A percentile compares a stretch with the other conserved stretches of the same genome.
phyloP scores from a whole-genome alignment of 2,888 invertebrate species.

The Pyrocoelia pectoralis region DNA sequence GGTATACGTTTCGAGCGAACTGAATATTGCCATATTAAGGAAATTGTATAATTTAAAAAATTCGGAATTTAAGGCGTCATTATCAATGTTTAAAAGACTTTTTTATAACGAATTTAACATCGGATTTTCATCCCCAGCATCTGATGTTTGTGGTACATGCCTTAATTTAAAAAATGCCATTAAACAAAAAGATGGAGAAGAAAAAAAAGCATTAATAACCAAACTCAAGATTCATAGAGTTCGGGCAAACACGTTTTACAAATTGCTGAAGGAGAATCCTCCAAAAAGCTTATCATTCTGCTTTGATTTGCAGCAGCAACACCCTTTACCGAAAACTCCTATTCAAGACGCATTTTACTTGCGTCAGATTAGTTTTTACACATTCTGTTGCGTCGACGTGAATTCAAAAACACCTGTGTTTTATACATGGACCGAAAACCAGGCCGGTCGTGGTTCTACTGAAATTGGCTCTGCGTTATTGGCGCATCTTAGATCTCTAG shows the following conservation, averaged over 20 bases:
- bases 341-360: slow-evolving; percentile 38
- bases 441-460: slow-evolving; percentile 5
- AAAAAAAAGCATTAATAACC: too few species aligned
- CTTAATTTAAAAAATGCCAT: slow-evolving; percentile 7
- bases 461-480: neutral
- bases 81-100: slow-evolving; percentile 17
- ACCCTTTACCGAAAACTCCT: slow-evolving; percentile 11
- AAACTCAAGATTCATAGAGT: slow-evolving; percentile 13
- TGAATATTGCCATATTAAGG: neutral
- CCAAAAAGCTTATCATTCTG: neutral
- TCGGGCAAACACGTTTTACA: slow-evolving; percentile 12
- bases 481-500: neutral
- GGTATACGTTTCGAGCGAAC: slow-evolving; percentile 15
- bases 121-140: slow-evolving; percentile 12
- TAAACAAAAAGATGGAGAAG: too few species aligned
- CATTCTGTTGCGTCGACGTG: slow-evolving; percentile 28
- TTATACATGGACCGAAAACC: slow-evolving; percentile 29
- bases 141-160: neutral
- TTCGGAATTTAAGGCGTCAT: neutral
- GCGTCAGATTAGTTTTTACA: slow-evolving; percentile 34
- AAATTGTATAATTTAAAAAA: slow-evolving; percentile 9
- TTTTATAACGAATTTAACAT: slow-evolving; percentile 23
- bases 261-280: neutral
- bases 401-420: slow-evolving; percentile 19
- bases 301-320: neutral